Base-by-base conservation (phyloP, 2,888 invertebrate species). In the Nineta flava region DNA sequence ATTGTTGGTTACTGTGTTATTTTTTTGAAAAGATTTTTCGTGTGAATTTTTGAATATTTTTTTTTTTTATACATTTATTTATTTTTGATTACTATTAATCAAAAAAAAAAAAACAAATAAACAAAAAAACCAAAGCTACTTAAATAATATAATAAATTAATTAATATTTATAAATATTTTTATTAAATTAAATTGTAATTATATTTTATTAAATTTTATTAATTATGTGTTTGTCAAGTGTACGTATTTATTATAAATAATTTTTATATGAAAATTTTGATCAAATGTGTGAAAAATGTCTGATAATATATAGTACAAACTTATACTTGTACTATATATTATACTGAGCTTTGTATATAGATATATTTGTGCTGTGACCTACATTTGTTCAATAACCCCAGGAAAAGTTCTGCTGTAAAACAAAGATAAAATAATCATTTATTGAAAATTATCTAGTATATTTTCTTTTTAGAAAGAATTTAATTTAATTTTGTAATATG, bases 181-280 rank as follows among this genome's bases (percentile, higher is more conserved):
- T 26, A 26, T 26, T 26, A 26, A 26, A 26, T 26, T 26, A 26
- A 26, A 26, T 26, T 26, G 26, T 26, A 26, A 26, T 26, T 26
- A 26, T 26, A 26, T 26, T 26, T 26, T 26, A 19, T 26, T 26
- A 26, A 26, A 26, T 26, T 26, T 38, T 38, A 15, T 13, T 13
- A 44, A 44, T 44, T 21, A 44, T 44, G 44, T 44, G 44, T 44
- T 44, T 44, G 19, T 44, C 44, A 21, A 44, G 44, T 44, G 44
- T 44, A 44, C 38, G 38, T 38, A 38, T 38, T 26, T 26, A 26
- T 26, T 5, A 26, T 26, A 26, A 26, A 26, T 26, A 26, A 26
- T 26, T 6, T 19, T 26, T 26, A 26, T 26, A 26, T 26, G 26
- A 26, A 26, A 26, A 5, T 26, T 26, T 26, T 26, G 26, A 26